Conservation (phyloP, 2,888 invertebrate species). For the Coelinius sp. region DNA sequence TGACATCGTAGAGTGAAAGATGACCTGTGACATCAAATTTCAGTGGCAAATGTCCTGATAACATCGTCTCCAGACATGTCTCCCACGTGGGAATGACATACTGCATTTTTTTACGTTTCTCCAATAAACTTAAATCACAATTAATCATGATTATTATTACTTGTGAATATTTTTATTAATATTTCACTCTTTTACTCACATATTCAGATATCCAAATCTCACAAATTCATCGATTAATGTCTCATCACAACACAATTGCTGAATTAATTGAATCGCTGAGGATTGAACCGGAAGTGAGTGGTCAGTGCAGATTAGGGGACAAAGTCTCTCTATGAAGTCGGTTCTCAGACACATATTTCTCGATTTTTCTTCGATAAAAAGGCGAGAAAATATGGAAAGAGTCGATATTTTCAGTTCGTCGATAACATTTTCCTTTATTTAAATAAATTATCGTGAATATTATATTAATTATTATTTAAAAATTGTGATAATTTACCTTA, state of each 20-base stretch:
- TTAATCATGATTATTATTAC: background rate
- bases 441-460: too few relatives aligned
- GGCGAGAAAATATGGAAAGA: slow-evolving; percentile 53
- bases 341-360: slow-evolving; percentile 48
- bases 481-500: background rate
- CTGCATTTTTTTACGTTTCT: slow-evolving; percentile 67
- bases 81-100: slow-evolving; percentile 75
- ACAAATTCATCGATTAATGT: slow-evolving; percentile 52
- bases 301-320: slow-evolving; percentile 48
- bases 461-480: too few relatives aligned
- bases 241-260: slow-evolving; percentile 53
- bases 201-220: slow-evolving; percentile 54
- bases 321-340: slow-evolving; percentile 49
- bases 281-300: slow-evolving; percentile 54
- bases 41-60: slow-evolving; percentile 75
- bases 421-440: too few relatives aligned
- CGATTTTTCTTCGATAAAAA: slow-evolving; percentile 51
- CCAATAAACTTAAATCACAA: slow-evolving; percentile 71
- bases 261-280: slow-evolving; percentile 54
- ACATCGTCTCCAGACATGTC: slow-evolving; percentile 75
- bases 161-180: background rate
- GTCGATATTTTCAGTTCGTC: slow-evolving; percentile 57
- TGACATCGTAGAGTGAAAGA: slow-evolving; percentile 76
- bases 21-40: slow-evolving; percentile 77
- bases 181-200: slow-evolving; percentile 48